phyloP scores from a whole-genome alignment of 2,888 invertebrate genomes.

The Kryphioiulus occultus region DNA sequence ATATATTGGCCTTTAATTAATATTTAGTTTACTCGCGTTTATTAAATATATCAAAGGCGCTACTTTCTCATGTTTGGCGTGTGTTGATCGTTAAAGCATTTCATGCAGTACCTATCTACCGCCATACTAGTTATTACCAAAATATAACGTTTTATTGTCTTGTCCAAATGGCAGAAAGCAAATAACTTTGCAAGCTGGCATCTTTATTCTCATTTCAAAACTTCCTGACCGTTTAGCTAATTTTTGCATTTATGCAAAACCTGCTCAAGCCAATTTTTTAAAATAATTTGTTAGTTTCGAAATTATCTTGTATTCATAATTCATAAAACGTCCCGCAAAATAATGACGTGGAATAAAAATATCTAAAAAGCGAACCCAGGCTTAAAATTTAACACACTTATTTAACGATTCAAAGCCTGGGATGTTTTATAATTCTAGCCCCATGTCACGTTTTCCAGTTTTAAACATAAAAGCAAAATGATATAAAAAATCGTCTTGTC shows the following conservation, averaged over 20 bases:
- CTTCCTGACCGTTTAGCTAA: no score
- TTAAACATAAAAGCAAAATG: neutral
- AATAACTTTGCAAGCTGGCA: no score
- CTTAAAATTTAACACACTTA: neutral
- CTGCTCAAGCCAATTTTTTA: no score
- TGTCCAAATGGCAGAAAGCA: no score
- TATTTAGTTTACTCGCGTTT: slow-evolving; percentile 39
- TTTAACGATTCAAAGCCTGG: neutral
- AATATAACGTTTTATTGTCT: neutral
- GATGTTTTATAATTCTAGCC: neutral
- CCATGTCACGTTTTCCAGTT: neutral
- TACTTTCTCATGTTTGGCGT: neutral
- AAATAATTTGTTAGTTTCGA: no score
- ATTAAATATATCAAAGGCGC: slow-evolving; percentile 40
- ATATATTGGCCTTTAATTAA: slow-evolving; percentile 38
- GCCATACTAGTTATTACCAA: neutral
- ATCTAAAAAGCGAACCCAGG: neutral
- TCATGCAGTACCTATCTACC: neutral
- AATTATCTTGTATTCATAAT: no score
- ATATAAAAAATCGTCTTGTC: neutral
- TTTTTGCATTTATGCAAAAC: no score
- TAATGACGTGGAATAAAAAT: neutral
- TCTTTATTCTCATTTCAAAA: no score
- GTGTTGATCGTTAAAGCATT: slow-evolving; percentile 11
- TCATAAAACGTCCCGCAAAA: no score